These are phyloP conservation scores for Styela clava DNA, from an alignment of 23 tunicate species.

Conservation along the genomic window DNA sequence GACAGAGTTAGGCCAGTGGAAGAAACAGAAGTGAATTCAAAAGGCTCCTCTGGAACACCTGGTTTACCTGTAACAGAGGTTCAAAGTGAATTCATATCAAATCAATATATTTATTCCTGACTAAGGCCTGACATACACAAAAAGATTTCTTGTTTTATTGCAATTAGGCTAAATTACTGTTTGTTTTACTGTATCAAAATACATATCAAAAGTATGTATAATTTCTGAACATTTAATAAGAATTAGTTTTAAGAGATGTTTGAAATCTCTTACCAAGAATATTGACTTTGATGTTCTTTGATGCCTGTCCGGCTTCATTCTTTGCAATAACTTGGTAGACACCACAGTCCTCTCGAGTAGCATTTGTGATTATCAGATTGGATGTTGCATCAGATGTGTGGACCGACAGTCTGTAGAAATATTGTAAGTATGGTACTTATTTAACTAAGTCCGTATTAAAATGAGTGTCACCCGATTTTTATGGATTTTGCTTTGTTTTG, in stretches of 20 bases:
- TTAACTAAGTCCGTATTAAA: neutral
- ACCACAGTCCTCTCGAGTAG: constrained; percentile 63
- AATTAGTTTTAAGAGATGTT: too few species aligned
- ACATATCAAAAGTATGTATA: too few species aligned
- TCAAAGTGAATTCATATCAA: too few species aligned
- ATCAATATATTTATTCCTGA: neutral
- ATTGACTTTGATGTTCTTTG: constrained; percentile 85
- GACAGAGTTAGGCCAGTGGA: constrained; percentile 64
- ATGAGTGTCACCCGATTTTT: neutral
- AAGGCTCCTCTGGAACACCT: constrained; percentile 59
- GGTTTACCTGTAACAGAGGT: constrained; percentile 77
- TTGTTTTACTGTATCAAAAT: too few species aligned
- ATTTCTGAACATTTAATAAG: too few species aligned
- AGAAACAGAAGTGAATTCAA: constrained; percentile 45
- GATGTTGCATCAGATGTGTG: constrained; percentile 60
- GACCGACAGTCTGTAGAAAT: constrained; percentile 40
- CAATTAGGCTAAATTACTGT: too few species aligned
- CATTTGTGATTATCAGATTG: constrained; percentile 48
- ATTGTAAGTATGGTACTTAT: neutral
- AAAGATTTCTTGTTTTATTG: too few species aligned
- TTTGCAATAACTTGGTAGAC: constrained; percentile 66
- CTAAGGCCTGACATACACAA: too few species aligned
- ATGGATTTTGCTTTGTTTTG: neutral
- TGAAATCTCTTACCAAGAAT: constrained; percentile 67
- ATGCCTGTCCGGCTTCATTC: constrained; percentile 72